Base-by-base conservation (phyloP, 2,797 vertebrate genomes). In the Intellagama lesueurii region DNA sequence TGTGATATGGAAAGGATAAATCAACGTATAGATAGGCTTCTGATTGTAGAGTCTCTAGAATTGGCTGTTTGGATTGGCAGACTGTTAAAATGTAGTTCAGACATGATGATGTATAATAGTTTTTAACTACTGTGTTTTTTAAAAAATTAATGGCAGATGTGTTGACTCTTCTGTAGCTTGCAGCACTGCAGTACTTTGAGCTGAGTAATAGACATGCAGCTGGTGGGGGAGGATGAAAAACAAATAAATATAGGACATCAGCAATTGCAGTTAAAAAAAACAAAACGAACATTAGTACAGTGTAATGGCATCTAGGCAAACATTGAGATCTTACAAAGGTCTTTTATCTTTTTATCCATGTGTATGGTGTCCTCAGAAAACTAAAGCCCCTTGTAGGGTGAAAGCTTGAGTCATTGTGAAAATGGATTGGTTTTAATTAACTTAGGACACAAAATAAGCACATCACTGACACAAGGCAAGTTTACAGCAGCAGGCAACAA, bases 401-500 rank as follows among this genome's bases (percentile, higher is more conserved):
- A 91, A 91, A 91, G 88, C 92, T 90, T 93, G 92, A 94, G 94
- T 91, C 90, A 82, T 85, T 88, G 75, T 90, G 87, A 87, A 81
- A 88, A 35, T 91, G 77, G 91, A 35, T 88, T 90, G 75, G 0
- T 89, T 91, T n/a, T 77, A 89, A 91, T 91, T 90, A 93, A 88
- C 26, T 91, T 89, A 16, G 56, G 70, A 89, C 44, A 68, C 82
- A 88, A 93, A 94, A 91, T 86, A 91, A 95, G 93, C 93, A 56
- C 75, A 87, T 83, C 88, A 94, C 90, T 93, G 96, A 96, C 93
- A 92, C 87, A 92, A 96, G 94, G 95, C 96, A 94, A 94, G 95
- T 96, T 96, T 95, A 94, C 94, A 95, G 95, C 94, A 93, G 93
- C 89, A 93, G 92, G 91, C 96, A 90, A 86, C 94, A 96, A 94